Evolutionary conservation across 1,140 invertebrate species (phyloP), one percentile per base, ranked within the genome.

Genomic region (Adoxophyes honmai): DNA sequence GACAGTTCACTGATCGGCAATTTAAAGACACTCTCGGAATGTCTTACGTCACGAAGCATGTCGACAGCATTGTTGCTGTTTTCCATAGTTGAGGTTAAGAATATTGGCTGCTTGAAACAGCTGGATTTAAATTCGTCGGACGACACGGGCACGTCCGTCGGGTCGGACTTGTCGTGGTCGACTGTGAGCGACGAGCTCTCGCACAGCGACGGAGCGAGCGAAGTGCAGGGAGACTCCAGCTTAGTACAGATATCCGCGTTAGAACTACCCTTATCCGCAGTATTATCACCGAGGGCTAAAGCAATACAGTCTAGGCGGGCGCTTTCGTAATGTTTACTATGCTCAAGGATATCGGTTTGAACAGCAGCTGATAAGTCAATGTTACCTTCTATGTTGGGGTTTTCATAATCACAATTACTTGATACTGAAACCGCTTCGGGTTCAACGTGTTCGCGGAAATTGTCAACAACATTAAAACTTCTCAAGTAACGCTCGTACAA

Each of bases 61-160:
- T 90, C 88, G 3, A 86, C 84, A 8, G 88, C 88, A 71, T 90
- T 90, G 55, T 88, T 90, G 55, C 88, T 90, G 55, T 90, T 90
- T 60, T 90, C 88, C 88, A 90, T 90, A 8, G 81, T 88, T 33
- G 85, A 85, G 61, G 80, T 85, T 75, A 84, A 81, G 34, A 89
- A 77, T 6, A 83, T 70, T 1, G 82, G 73, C 14, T 75, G 72
- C 39, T 78, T 84, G 52, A 73, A 72, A 18, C 62, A 64, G 34
- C 73, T 69, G 7, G 68, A 67, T 62, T 80, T 87, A 0, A 74
- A 81, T 28, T 87, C 82, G 33, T 87, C 84, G 4, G 76, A 82
- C 1, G 78, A 80, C 11, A 76, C 62, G 6, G 70, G 78, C 4
- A 74, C 58, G 59, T 80, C 79, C 4, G 63, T 62, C 13, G 59